A percentile compares a stretch with the other conserved stretches of the same genome.
Conservation (phyloP, 2,113 vertebrate species). For the Callaeas wilsoni region DNA sequence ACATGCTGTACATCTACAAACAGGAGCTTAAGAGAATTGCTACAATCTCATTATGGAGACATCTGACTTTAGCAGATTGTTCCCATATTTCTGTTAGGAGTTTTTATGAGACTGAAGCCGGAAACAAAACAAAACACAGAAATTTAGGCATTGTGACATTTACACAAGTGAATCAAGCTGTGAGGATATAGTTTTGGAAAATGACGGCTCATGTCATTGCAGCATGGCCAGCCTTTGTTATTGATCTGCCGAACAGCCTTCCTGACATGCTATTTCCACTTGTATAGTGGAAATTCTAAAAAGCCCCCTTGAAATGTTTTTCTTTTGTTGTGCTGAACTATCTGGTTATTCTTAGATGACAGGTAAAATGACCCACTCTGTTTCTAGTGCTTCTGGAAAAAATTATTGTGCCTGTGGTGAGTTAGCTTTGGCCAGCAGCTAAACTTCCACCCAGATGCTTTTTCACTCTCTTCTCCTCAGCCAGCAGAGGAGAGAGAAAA, state of each 20-base stretch:
- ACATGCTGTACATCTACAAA: neutral
- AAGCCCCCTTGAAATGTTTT: neutral
- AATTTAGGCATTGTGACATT: neutral
- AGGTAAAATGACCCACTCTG: neutral
- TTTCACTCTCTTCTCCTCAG: neutral
- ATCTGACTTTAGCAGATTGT: neutral
- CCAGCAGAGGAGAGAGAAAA: neutral
- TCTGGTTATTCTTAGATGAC: neutral
- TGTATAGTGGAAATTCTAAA: neutral
- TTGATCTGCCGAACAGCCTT: neutral
- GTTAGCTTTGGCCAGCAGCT: neutral
- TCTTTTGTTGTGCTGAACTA: neutral
- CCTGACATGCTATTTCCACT: neutral
- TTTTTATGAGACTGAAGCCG: neutral
- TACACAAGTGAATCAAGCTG: neutral
- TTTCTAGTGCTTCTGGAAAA: neutral
- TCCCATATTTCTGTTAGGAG: neutral
- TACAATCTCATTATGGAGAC: neutral
- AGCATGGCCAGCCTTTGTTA: neutral
- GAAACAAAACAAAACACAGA: neutral
- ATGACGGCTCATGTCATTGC: rapidly evolving
- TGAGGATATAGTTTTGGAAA: neutral
- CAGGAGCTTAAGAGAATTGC: neutral
- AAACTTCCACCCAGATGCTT: neutral
- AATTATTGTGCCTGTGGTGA: neutral